phyloP scores from a whole-genome alignment of 2,888 invertebrate genomes.

The Syrphus vitripennis region DNA sequence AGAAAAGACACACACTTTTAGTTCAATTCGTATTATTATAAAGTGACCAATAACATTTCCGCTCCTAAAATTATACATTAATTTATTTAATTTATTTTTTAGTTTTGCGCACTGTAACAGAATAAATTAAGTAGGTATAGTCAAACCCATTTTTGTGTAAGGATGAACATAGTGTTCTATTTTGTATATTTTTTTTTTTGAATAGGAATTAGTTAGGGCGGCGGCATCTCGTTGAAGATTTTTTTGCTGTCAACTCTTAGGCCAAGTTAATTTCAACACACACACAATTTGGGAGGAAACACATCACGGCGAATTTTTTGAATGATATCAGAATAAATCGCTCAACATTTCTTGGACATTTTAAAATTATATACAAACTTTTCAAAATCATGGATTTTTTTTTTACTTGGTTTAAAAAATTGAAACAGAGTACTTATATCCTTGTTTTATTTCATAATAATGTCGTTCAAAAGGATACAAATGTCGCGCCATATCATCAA shows the following conservation, averaged over 20 bases:
- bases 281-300: neutral
- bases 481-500: constrained; percentile 31
- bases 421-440: neutral
- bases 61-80: neutral
- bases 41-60: neutral
- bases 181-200: neutral
- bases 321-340: constrained; percentile 45
- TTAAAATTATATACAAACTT: neutral
- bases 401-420: neutral
- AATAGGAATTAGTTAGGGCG: neutral
- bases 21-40: neutral
- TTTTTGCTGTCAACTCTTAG: neutral
- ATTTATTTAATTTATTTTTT: neutral
- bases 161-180: neutral
- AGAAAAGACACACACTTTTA: neutral
- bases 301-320: neutral
- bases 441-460: neutral
- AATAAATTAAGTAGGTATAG: neutral
- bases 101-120: constrained; percentile 11
- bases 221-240: neutral
- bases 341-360: neutral
- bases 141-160: neutral
- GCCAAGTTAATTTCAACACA: neutral
- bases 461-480: neutral
- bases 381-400: neutral